Conservation (phyloP, 2,797 vertebrate species). For the Ispidina lecontei region DNA sequence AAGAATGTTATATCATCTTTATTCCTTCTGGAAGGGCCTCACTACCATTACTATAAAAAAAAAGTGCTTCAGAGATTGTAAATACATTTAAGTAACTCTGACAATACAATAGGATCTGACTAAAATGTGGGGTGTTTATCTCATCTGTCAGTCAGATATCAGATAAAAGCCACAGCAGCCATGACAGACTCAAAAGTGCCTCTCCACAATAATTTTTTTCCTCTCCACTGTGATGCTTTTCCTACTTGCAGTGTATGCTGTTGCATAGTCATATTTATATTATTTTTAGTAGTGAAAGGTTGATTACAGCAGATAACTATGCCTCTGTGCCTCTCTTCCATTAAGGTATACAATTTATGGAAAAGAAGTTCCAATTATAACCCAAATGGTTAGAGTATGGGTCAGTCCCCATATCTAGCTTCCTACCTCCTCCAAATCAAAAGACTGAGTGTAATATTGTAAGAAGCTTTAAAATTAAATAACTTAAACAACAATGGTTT, state of each 20-base stretch:
- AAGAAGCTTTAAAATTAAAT: not conserved
- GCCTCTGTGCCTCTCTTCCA: not conserved
- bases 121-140: slow-evolving; percentile 53
- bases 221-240: not conserved
- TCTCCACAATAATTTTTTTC: not conserved
- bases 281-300: not conserved
- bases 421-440: not conserved
- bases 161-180: slow-evolving; percentile 39
- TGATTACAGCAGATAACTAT: not conserved
- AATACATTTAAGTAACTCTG: slow-evolving; percentile 61
- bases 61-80: slow-evolving; percentile 30
- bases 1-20: slow-evolving; percentile 55
- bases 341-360: not conserved
- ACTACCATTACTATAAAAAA: slow-evolving; percentile 64
- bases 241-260: not conserved
- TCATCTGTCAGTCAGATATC: slow-evolving; percentile 39
- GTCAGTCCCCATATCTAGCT: not conserved
- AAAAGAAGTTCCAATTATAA: slow-evolving; percentile 39
- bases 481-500: not conserved
- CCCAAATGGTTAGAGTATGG: not conserved
- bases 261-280: not conserved
- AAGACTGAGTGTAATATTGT: not conserved
- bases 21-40: slow-evolving; percentile 53
- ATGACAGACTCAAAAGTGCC: slow-evolving; percentile 1
- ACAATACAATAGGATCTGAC: slow-evolving; percentile 56